Conservation (phyloP, 2,888 invertebrate species). For the Plusia festucae region DNA sequence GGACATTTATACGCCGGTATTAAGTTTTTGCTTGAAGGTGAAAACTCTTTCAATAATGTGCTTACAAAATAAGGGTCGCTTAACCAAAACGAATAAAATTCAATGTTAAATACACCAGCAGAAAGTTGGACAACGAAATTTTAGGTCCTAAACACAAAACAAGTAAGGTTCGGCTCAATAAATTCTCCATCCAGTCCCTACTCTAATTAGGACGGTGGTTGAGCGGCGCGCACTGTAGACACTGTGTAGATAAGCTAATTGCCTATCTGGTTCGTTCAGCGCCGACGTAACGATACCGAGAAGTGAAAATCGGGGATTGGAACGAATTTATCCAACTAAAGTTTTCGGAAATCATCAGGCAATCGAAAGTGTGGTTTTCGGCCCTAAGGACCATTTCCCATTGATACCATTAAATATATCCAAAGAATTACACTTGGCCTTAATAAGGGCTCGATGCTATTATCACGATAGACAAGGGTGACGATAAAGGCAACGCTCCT, state of each 20-base stretch:
- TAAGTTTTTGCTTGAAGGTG: too few relatives aligned
- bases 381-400: background rate
- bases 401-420: background rate
- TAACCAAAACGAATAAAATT: background rate
- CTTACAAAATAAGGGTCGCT: background rate
- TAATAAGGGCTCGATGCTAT: background rate
- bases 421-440: background rate
- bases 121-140: slow-evolving; percentile 24
- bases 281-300: slow-evolving; percentile 52
- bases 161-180: slow-evolving; percentile 63
- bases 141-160: slow-evolving; percentile 49
- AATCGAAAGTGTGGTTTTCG: background rate
- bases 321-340: slow-evolving; percentile 9
- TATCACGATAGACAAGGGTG: background rate
- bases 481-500: background rate
- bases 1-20: too few relatives aligned
- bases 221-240: slow-evolving; percentile 57
- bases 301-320: slow-evolving; percentile 16
- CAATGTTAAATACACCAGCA: slow-evolving; percentile 2
- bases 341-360: background rate
- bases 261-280: slow-evolving; percentile 58
- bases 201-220: slow-evolving; percentile 69
- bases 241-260: slow-evolving; percentile 68
- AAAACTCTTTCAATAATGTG: too few relatives aligned
- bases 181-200: slow-evolving; percentile 64